Evolutionary conservation across 1,140 invertebrate species (phyloP), one percentile per base, ranked within the genome.

Genomic region (Carcinoscorpius rotundicauda): DNA sequence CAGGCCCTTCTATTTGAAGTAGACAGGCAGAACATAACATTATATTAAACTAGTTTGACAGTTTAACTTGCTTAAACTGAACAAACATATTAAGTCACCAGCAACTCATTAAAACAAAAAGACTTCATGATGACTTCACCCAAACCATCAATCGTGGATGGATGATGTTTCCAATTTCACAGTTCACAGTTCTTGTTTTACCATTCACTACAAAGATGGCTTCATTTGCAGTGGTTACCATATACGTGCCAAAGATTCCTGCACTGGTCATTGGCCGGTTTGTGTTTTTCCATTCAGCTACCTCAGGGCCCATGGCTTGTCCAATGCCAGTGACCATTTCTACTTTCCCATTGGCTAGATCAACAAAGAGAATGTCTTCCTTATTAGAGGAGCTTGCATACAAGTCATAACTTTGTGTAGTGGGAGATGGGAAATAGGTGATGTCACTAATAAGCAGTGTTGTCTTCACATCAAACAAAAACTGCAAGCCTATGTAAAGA

Each of bases 321-420:
- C 85, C 85, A 4, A 87, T 85, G 50, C 86, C 86, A 4, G 85
- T 86, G 66, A 90, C 86, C 78, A 88, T 85, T 74, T 89, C 87
- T 6, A 90, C 86, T 82, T 88, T 87, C 6, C 87, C 87, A 71
- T 86, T 86, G 10, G 82, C 79, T 51, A 90, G 81, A 73, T 87
- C 86, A 4, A 91, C 76, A 72, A 87, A 87, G 48, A 89, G 80
- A 67, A 90, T 83, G 67, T 88, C 85, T 72, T 87, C 85, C 73
- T 87, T 86, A 69, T 87, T 85, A 62, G 81, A 82, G 5, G 87
- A 84, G 51, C 83, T 86, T 52, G 88, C 84, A 66, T 87, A 87
- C 49, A 89, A 77, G 73, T 90, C 87, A 72, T 89, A 90, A 64
- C 86, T 86, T 71, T 87, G 85, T 8, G 84, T 85, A 6, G 82